Evolutionary conservation across 2,888 invertebrate species (phyloP).

Genomic region (Mesopsocus fuscifrons): DNA sequence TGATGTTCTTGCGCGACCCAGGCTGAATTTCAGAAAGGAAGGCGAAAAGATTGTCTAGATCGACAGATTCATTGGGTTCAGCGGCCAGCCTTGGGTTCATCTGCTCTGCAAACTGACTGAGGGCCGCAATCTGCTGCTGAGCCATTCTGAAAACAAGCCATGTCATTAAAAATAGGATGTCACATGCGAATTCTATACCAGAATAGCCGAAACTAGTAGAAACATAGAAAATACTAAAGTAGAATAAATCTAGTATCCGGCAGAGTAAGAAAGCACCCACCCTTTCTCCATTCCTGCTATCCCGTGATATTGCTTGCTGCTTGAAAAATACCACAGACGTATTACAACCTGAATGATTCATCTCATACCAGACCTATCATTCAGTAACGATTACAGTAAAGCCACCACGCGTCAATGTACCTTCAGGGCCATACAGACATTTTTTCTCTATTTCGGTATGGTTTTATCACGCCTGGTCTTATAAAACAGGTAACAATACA

Average conservation of each 20-base stretch:
- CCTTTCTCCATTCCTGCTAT: conserved; percentile 31
- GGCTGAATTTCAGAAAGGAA: conserved; percentile 64
- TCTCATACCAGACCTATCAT: too few relatives aligned
- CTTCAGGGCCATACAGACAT: too few relatives aligned
- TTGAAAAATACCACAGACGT: too few relatives aligned
- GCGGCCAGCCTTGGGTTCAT: conserved; percentile 37
- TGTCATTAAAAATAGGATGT: too few relatives aligned
- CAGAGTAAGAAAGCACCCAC: conserved; percentile 24
- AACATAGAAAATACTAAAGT: background rate
- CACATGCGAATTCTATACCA: too few relatives aligned
- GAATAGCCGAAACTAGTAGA: too few relatives aligned
- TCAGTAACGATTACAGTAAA: too few relatives aligned
- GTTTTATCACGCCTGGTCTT: too few relatives aligned
- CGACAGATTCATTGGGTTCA: conserved; percentile 42
- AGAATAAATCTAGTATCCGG: background rate
- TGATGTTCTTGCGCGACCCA: conserved; percentile 38
- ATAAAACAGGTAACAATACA: too few relatives aligned
- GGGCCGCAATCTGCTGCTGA: conserved; percentile 44
- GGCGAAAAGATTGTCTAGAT: conserved; percentile 76
- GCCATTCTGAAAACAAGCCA: conserved; percentile 36
- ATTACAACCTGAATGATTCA: too few relatives aligned
- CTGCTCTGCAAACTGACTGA: conserved; percentile 55
- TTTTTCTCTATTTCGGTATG: too few relatives aligned
- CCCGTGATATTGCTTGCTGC: conserved; percentile 32
- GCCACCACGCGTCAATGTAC: too few relatives aligned